These are phyloP conservation scores for Pristionchus entomophagus DNA, from an alignment of 2,888 invertebrate species.

Conservation along the genomic window DNA sequence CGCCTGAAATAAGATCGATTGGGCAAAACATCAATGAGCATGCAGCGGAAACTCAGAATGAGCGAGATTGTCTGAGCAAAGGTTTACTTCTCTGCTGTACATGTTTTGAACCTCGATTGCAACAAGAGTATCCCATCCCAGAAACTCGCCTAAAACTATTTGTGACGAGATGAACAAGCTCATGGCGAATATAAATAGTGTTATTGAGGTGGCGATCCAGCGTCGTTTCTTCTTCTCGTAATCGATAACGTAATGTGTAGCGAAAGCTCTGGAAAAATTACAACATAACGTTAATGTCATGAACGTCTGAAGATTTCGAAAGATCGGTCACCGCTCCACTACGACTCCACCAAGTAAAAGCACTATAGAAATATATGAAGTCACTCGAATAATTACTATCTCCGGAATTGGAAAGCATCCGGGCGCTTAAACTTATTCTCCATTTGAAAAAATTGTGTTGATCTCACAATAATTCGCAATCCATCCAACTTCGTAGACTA, in stretches of 20 bases:
- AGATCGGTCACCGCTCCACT: not conserved
- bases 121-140: not conserved
- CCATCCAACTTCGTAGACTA: not conserved
- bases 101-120: not conserved
- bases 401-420: not conserved
- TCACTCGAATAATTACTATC: not conserved
- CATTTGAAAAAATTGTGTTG: too few species aligned
- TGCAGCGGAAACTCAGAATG: not conserved
- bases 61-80: not conserved
- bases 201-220: not conserved
- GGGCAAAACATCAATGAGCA: not conserved
- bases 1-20: not conserved
- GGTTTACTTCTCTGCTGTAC: not conserved
- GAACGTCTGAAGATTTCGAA: too few species aligned
- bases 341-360: not conserved
- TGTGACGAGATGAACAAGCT: not conserved
- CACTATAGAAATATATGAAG: not conserved
- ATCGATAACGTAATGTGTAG: slow-evolving; percentile 29
- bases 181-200: not conserved
- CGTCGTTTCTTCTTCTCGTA: not conserved
- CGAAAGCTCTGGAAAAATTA: not conserved
- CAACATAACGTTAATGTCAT: too few species aligned
- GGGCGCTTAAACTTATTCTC: not conserved
- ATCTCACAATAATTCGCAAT: not conserved
- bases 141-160: not conserved